Conservation (phyloP, 1,140 invertebrate species). For the Philopotamus ludificatus region DNA sequence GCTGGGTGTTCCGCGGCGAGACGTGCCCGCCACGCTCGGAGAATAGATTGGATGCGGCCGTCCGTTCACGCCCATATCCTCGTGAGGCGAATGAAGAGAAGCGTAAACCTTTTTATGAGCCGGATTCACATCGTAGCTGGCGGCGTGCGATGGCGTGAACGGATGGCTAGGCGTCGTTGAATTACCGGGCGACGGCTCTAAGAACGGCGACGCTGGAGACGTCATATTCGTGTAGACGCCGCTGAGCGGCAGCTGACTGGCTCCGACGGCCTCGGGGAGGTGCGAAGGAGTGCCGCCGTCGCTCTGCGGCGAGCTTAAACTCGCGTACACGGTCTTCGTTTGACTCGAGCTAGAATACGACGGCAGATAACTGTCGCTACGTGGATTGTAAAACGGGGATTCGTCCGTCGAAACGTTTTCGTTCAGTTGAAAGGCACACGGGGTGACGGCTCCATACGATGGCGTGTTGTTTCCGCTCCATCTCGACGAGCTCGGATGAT, state of each 20-base stretch:
- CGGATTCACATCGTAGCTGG: constrained; percentile 29
- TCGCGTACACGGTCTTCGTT: constrained; percentile 53
- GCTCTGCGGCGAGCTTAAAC: constrained; percentile 48
- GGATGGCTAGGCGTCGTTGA: constrained; percentile 38
- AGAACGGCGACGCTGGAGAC: constrained; percentile 42
- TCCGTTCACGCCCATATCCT: constrained; percentile 44
- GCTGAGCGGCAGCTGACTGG: constrained; percentile 36
- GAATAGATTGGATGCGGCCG: constrained; percentile 36
- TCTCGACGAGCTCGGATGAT: constrained; percentile 48
- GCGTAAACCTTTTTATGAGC: constrained; percentile 37
- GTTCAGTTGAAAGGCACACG: constrained; percentile 51
- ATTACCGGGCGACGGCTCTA: constrained; percentile 40
- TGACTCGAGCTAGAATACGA: constrained; percentile 50
- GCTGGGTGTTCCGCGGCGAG: constrained; percentile 28
- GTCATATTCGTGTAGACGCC: constrained; percentile 44
- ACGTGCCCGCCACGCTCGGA: constrained; percentile 51
- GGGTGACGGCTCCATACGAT: constrained; percentile 52
- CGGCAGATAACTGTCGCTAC: constrained; percentile 54
- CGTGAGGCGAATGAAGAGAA: constrained; percentile 42
- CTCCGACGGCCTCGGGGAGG: constrained; percentile 25
- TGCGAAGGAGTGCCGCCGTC: constrained; percentile 45
- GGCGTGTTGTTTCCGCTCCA: constrained; percentile 48
- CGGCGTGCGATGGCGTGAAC: constrained; percentile 37
- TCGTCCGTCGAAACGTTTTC: constrained; percentile 49
- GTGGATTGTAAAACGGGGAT: constrained; percentile 56